Conservation (phyloP, 1,140 invertebrate genomes). For the Aphelinus certus region DNA sequence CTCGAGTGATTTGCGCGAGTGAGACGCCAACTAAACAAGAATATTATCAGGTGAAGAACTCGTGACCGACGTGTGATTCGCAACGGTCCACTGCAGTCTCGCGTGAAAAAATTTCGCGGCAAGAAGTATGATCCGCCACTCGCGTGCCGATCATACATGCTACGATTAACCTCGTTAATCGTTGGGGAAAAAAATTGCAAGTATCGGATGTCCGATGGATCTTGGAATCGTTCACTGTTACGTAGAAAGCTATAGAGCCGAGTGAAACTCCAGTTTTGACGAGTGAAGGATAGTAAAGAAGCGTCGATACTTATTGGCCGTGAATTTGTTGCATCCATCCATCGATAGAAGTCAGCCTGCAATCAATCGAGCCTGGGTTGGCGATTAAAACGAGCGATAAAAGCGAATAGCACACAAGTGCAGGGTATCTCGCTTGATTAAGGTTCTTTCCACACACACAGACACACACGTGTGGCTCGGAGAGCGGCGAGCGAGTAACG, state of each 20-base stretch:
- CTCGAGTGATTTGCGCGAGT: too few species aligned
- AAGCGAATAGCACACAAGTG: too few species aligned
- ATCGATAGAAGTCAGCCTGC: too few species aligned
- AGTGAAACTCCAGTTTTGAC: not conserved
- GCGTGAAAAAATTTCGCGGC: conserved; percentile 4
- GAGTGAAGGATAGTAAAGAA: not conserved
- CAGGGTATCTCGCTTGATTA: too few species aligned
- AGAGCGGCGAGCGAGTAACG: too few species aligned
- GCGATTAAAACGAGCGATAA: too few species aligned
- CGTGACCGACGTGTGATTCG: conserved; percentile 1
- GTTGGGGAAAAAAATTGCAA: conserved; percentile 3
- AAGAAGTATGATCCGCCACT: not conserved
- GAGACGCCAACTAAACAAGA: too few species aligned
- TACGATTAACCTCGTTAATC: conserved; percentile 20
- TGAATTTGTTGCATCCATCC: not conserved
- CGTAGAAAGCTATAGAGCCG: conserved; percentile 3
- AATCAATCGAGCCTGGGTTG: too few species aligned
- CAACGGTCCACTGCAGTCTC: not conserved
- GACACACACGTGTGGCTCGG: too few species aligned
- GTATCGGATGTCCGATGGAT: not conserved
- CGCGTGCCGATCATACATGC: not conserved
- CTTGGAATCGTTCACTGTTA: not conserved
- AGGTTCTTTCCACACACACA: too few species aligned
- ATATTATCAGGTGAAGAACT: too few species aligned
- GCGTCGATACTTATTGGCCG: not conserved